Conservation (phyloP, 2,113 vertebrate species). For the Notarius lentiginosus region DNA sequence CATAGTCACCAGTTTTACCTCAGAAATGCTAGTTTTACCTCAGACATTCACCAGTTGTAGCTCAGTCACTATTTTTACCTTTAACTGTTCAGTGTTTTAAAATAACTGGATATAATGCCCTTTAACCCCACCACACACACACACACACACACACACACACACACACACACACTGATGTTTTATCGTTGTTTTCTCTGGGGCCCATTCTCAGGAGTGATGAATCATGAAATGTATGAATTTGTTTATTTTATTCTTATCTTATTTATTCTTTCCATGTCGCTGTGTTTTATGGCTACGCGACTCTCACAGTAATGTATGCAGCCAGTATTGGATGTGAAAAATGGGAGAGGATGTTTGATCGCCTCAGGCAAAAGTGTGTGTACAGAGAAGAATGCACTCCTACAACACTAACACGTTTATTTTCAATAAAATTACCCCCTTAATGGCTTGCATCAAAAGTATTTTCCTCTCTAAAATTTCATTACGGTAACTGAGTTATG, state of each 20-base stretch:
- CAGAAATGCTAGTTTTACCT: too few species aligned
- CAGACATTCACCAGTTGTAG: too few species aligned
- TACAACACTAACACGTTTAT: background rate
- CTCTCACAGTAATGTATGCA: background rate
- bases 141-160: too few species aligned
- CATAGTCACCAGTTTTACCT: background rate
- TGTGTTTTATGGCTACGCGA: background rate
- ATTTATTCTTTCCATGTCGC: background rate
- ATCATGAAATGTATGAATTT: background rate
- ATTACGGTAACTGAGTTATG: background rate
- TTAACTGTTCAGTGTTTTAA: background rate
- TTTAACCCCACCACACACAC: background rate
- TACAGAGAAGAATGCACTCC: background rate
- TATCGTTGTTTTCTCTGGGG: background rate
- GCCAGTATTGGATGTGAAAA: background rate
- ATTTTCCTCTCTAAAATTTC: background rate
- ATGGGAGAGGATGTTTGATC: background rate
- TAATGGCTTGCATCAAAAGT: background rate
- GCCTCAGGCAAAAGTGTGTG: background rate
- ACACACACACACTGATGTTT: background rate
- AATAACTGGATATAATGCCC: background rate
- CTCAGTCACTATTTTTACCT: background rate
- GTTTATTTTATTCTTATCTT: background rate
- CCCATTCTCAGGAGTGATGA: background rate
- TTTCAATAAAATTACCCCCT: conserved; percentile 13